Evolutionary conservation across 2,113 vertebrate species (phyloP), one percentile per base, ranked within the genome.

Genomic region (Antigone vipio): DNA sequence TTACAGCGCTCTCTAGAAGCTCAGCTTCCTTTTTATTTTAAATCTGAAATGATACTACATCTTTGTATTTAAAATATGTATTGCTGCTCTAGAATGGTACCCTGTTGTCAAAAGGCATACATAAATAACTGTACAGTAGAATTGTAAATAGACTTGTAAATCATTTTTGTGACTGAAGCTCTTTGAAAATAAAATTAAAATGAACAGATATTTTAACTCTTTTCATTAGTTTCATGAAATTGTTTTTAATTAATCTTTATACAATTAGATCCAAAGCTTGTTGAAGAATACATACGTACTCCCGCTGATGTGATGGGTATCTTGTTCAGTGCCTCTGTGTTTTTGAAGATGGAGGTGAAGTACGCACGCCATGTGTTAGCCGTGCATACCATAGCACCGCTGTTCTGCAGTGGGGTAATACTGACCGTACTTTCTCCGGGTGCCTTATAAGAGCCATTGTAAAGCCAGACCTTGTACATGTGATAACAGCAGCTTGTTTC

Each of bases 11-110:
- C 97, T 96, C 94, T 93, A 96, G 94, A 95, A 97, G 89, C 92
- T 97, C 95, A 86, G 88, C 96, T 98, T 97, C 95, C 76, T 80
- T 93, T 91, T 93, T 91, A 72, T 85, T 97, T 98, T 97, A 97
- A 97, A 97, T 95, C 93, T 97, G 95, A 98, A 97, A 94, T 95
- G 93, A 97, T 97, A 92, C 93, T 95, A 93, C 97, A 97, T 98
- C 97, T 98, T 97, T 97, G 97, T 97, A 97, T 97, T 96, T 97
- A 96, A 98, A 89, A 97, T 92, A 81, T 92, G 91, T 97, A 97
- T 96, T 98, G 98, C 98, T 98, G 98, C 98, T 98, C 96, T 97
- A 96, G 95, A 98, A 98, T 97, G 98, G 98, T 98, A 98, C 98
- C 98, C 97, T 95, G 89, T 97, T 98, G 98, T 98, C 97, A 97